These are phyloP conservation scores for Drosophila ochracea DNA, from an alignment of 2,888 invertebrate genomes.

Conservation along the genomic window DNA sequence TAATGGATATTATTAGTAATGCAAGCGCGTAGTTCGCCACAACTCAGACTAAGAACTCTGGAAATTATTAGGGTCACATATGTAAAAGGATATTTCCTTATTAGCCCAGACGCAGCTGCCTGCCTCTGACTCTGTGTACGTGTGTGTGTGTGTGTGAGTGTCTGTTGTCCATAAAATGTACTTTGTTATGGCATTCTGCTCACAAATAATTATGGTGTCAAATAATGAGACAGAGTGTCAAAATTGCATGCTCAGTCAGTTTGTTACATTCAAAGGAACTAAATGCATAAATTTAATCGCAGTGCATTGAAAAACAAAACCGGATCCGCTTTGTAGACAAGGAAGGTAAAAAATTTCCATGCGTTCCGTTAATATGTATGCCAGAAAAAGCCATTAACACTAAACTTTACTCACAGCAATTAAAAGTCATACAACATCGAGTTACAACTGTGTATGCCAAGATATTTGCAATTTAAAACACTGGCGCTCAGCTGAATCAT, in stretches of 20 bases:
- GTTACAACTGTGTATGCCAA: constrained; percentile 16
- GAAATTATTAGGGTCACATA: constrained; percentile 80
- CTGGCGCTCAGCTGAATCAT: constrained; percentile 31
- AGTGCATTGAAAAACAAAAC: constrained; percentile 45
- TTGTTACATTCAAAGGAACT: constrained; percentile 66
- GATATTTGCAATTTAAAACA: constrained; percentile 64
- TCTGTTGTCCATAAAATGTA: constrained; percentile 37
- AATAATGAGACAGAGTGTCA: constrained; percentile 80
- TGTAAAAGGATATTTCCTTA: constrained; percentile 83
- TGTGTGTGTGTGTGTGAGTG: constrained; percentile 4
- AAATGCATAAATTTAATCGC: constrained; percentile 73
- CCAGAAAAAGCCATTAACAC: constrained; percentile 3
- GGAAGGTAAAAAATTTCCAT: constrained; percentile 18
- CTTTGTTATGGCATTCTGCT: constrained; percentile 45
- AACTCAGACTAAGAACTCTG: constrained; percentile 69
- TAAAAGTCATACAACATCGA: constrained; percentile 33
- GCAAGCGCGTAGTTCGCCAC: constrained; percentile 64
- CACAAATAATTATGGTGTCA: constrained; percentile 74
- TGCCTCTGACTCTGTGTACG: too few species aligned
- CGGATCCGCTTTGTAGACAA: constrained; percentile 33
- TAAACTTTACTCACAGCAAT: constrained; percentile 32
- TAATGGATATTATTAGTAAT: constrained; percentile 79
- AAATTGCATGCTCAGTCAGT: constrained; percentile 74
- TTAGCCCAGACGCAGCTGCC: constrained; percentile 56
- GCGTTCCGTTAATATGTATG: constrained; percentile 1